Evolutionary conservation across 2,797 vertebrate species (phyloP), one percentile per base, ranked within the genome.

Genomic region (Fringilla coelebs): DNA sequence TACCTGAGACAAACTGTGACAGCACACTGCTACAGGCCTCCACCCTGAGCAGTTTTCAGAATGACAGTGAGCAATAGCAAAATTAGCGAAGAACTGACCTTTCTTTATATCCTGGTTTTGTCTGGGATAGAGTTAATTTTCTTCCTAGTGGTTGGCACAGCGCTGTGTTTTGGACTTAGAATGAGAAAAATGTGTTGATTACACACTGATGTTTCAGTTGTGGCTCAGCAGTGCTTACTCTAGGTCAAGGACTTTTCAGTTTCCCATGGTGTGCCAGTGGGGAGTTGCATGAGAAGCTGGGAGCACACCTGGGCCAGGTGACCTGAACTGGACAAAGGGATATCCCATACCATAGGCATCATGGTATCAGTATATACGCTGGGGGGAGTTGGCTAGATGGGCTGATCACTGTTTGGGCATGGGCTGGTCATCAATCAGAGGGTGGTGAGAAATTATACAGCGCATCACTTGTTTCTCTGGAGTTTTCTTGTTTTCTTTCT

Each of bases 1-100:
- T n/a, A n/a, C n/a, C n/a, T n/a, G n/a, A n/a, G n/a, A n/a, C n/a
- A n/a, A n/a, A n/a, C n/a, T n/a, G n/a, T n/a, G n/a, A n/a, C n/a
- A n/a, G n/a, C n/a, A n/a, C n/a, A n/a, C n/a, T n/a, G n/a, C n/a
- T n/a, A n/a, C n/a, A 96, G 88, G 46, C 75, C 75, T 95, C 75
- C 88, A 68, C 14, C 16, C 70, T 68, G 34, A 85, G 51, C 3
- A 4, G 29, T 78, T 93, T 85, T 48, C 63, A 63, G 65, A 90
- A 83, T 85, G 91, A 88, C 80, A 91, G 81, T 78, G 88, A 96
- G 43, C 1, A 0, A 93, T 60, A 75, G 90, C 32, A 88, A 90
- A 92, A 94, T 85, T 84, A 94, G 43, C 5, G 9, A 54, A 96
- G 92, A 92, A 70, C 54, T 83, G 82, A 84, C 84, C 71, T 93